Conservation (phyloP, 2,797 vertebrate species). For the Cynodonichthys magdalenae region DNA sequence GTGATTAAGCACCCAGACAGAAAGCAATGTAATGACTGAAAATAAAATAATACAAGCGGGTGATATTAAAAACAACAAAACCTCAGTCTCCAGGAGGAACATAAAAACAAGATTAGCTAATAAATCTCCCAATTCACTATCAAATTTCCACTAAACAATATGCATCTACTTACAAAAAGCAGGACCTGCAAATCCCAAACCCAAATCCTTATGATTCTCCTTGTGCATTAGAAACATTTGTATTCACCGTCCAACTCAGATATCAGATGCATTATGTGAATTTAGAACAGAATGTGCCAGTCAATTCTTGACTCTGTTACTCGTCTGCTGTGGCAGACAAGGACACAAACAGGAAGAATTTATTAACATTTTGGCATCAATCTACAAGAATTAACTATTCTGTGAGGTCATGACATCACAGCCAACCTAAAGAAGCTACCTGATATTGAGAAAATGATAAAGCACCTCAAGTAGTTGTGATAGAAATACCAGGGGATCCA, state of each 20-base stretch:
- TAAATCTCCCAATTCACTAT: not conserved
- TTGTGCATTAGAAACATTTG: too few relatives aligned
- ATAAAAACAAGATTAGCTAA: conserved; percentile 22
- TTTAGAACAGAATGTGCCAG: not conserved
- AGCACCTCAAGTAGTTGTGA: conserved; percentile 25
- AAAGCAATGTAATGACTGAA: conserved; percentile 35
- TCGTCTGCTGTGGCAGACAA: conserved; percentile 4
- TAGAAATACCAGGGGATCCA: conserved; percentile 48
- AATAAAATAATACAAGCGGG: conserved; percentile 49
- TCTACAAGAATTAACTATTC: conserved; percentile 13
- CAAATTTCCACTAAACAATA: not conserved
- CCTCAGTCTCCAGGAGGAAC: conserved; percentile 20
- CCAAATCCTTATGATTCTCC: too few relatives aligned
- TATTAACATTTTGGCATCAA: conserved; percentile 24
- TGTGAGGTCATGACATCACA: conserved; percentile 15
- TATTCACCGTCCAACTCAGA: not conserved
- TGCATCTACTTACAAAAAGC: too few relatives aligned
- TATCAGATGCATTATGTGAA: conserved; percentile 2
- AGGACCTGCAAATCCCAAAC: too few relatives aligned
- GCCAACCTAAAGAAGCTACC: conserved; percentile 30
- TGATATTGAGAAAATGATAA: conserved; percentile 34
- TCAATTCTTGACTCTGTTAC: conserved; percentile 10
- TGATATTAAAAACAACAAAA: conserved; percentile 47
- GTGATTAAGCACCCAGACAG: conserved; percentile 28
- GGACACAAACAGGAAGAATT: conserved; percentile 35